Evolutionary conservation across 2,888 invertebrate genomes (phyloP).

Genomic region (Polia nebulosa): DNA sequence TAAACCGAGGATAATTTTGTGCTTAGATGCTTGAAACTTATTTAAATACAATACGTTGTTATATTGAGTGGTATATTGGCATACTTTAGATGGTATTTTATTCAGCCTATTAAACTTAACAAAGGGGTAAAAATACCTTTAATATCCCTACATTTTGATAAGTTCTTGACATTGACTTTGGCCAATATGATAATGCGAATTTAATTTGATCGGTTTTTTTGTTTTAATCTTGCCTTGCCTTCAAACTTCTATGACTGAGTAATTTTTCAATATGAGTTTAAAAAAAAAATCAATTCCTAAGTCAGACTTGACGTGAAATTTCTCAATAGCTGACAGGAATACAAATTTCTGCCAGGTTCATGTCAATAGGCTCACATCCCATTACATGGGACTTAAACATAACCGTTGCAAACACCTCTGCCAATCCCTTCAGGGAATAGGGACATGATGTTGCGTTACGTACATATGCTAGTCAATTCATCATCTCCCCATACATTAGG

Average conservation of each 20-base stretch:
- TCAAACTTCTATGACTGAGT: no score
- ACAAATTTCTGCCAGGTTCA: no score
- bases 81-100: neutral
- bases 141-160: no score
- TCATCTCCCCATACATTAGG: conserved; percentile 19
- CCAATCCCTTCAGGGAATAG: neutral
- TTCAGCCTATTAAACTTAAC: neutral
- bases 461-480: conserved; percentile 46
- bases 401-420: neutral
- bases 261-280: no score
- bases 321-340: no score
- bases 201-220: no score
- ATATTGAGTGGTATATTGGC: no score
- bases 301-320: no score
- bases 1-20: conserved; percentile 10
- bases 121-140: neutral
- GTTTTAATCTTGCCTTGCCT: no score
- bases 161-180: no score
- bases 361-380: neutral
- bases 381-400: neutral
- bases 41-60: neutral
- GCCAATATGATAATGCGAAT: no score
- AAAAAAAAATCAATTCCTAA: no score
- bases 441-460: neutral
- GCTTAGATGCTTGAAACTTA: neutral